These are phyloP conservation scores for Triops longicaudatus DNA, from an alignment of 1,140 invertebrate genomes.

Conservation along the genomic window DNA sequence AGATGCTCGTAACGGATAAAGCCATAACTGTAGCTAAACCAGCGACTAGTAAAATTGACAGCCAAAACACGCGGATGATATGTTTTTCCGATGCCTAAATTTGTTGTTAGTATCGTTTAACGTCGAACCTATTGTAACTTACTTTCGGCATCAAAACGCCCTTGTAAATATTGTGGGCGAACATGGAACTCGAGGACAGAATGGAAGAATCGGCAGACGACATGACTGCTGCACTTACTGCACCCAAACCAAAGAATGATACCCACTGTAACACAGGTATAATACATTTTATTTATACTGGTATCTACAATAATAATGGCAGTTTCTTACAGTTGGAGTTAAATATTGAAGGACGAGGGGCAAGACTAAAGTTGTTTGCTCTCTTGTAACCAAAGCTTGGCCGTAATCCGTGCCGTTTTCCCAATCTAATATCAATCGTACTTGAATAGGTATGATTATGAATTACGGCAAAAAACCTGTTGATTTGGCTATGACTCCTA, in stretches of 20 bases:
- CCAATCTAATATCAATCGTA: slow-evolving; percentile 49
- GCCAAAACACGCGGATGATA: slow-evolving; percentile 63
- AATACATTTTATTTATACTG: slow-evolving; percentile 25
- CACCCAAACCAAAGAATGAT: slow-evolving; percentile 62
- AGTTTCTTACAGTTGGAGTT: slow-evolving; percentile 47
- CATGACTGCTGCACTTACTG: slow-evolving; percentile 72
- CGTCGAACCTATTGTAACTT: slow-evolving; percentile 15
- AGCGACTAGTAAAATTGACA: slow-evolving; percentile 59
- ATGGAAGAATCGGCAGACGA: slow-evolving; percentile 71
- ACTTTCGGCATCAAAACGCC: slow-evolving; percentile 60
- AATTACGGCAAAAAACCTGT: slow-evolving; percentile 42
- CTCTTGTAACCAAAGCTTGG: slow-evolving; percentile 39
- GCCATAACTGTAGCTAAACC: slow-evolving; percentile 60
- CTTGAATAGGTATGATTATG: neutral
- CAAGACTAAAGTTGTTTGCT: slow-evolving; percentile 54
- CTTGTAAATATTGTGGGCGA: slow-evolving; percentile 71
- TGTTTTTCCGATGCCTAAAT: slow-evolving; percentile 60
- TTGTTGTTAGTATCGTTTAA: neutral
- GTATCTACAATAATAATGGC: slow-evolving; percentile 1
- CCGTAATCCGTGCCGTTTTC: slow-evolving; percentile 45
- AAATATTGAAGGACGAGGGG: slow-evolving; percentile 66
- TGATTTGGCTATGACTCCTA: slow-evolving; percentile 61
- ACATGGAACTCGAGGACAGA: slow-evolving; percentile 66
- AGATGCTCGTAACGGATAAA: slow-evolving; percentile 62
- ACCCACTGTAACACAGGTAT: slow-evolving; percentile 40